These are phyloP conservation scores for Galeopterus variegatus DNA, from an alignment of 2,113 vertebrate species.

Conservation along the genomic window DNA sequence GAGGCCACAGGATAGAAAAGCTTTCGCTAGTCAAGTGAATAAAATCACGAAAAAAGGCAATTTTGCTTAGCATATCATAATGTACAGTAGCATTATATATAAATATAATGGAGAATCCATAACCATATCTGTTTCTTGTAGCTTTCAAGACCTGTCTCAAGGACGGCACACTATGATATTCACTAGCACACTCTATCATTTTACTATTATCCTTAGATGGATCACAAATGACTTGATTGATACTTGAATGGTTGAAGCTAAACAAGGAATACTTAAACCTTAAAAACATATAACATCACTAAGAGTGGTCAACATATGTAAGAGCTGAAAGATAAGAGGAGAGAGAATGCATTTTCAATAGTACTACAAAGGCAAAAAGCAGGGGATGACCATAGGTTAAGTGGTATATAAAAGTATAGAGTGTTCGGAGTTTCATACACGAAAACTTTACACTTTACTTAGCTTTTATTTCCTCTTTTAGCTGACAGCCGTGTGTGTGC, in stretches of 20 bases:
- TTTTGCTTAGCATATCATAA: constrained; percentile 37
- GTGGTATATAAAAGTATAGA: not conserved
- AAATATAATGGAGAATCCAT: not conserved
- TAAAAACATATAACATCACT: constrained; percentile 72
- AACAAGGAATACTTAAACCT: constrained; percentile 69
- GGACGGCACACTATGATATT: not conserved
- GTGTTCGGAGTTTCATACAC: not conserved
- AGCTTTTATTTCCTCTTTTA: constrained; percentile 56
- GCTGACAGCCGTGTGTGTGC: not conserved
- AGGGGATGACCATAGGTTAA: constrained; percentile 57
- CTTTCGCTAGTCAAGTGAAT: not conserved
- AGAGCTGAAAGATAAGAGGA: constrained; percentile 74
- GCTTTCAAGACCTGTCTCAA: constrained; percentile 75
- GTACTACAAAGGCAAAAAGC: not conserved
- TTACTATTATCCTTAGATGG: constrained; percentile 70
- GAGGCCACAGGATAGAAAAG: not conserved
- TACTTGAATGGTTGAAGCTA: constrained; percentile 74
- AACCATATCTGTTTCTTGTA: not conserved
- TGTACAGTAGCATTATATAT: not conserved
- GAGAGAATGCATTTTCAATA: constrained; percentile 69
- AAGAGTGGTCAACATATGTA: constrained; percentile 74
- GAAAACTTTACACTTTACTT: not conserved
- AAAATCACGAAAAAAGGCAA: not conserved
- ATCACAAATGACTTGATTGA: constrained; percentile 72
- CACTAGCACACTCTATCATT: constrained; percentile 51